Base-by-base conservation (phyloP, 2,888 invertebrate species). In the Ornithoptera alexandrae region DNA sequence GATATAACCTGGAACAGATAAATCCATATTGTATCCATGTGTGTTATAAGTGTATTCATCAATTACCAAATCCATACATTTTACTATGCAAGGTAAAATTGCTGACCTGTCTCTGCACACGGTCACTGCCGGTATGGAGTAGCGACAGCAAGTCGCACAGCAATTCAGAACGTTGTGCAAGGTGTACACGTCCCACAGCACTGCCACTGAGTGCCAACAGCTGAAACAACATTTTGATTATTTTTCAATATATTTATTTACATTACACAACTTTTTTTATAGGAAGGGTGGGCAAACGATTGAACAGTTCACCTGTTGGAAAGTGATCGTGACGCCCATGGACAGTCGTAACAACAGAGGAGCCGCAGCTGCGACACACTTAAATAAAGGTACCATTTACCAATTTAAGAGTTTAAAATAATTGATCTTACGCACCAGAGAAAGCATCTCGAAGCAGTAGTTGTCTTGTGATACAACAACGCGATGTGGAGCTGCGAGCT, bases 401-500 rank as follows among this genome's bases (percentile, higher is more conserved):
- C 7, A 46, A 15, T 46, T 46, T n/a, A 53, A 20, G 50, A 22
- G n/a, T 10, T 56, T 20, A 30, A n/a, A 30, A 59, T 15, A 18
- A 18, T 30, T 2, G 4, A 24, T 22, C 15, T 5, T 18, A 65
- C 78, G 75, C 30, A 94, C 98, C 96, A 98, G 96, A 6, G 98
- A 98, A 30, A 99, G 90, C 97, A 99, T 97, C 93, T 99, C 98
- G 83, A 98, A 99, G 89, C 98, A 98, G 86, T 98, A 99, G n/a
- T 97, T 97, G 85, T 99, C 98, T 2, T 87, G 89, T 65, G 79
- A 76, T 46, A 78, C 80, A 42, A 73, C 73, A 1, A 78, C 71
- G 20, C 93, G 91, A 0, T 56, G 61, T 71, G 84, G 80, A 76
- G 64, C 74, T 12, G 74, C 69, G 73, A 85, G 73, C 70, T 84